phyloP scores from a whole-genome alignment of 2,797 vertebrate genomes.

The Halcyon leucocephala region DNA sequence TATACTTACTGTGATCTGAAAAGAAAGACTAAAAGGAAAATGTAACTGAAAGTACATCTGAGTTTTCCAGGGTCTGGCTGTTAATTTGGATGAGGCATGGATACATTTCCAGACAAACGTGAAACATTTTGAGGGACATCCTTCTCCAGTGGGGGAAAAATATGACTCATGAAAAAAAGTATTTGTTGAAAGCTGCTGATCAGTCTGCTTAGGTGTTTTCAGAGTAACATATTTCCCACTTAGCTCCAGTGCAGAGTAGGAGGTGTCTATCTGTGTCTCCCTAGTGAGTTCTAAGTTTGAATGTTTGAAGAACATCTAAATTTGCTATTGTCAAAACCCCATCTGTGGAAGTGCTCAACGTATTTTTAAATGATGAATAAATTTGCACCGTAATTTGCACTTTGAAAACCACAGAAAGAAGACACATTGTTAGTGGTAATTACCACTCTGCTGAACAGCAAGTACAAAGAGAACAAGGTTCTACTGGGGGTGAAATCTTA shows the following conservation, averaged over 20 bases:
- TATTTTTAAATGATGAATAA: constrained; percentile 49
- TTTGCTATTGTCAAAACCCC: constrained; percentile 58
- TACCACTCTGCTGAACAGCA: constrained; percentile 16
- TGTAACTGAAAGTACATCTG: not conserved
- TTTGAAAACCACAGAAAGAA: constrained; percentile 28
- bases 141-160: not conserved
- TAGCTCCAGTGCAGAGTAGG: not conserved
- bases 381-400: constrained; percentile 39
- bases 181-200: not conserved
- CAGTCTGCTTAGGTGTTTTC: not conserved
- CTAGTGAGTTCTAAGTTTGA: constrained; percentile 28
- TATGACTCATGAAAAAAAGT: not conserved
- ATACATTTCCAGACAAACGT: not conserved
- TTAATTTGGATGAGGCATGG: not conserved
- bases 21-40: not conserved
- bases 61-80: not conserved
- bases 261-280: constrained; percentile 27
- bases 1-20: not conserved
- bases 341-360: constrained; percentile 25
- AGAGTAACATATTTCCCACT: not conserved
- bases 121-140: not conserved
- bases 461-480: constrained; percentile 28
- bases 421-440: constrained; percentile 53
- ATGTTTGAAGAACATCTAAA: constrained; percentile 43
- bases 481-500: constrained; percentile 21